Conservation (phyloP, 2,888 invertebrate genomes). For the Euspilapteryx auroguttella region DNA sequence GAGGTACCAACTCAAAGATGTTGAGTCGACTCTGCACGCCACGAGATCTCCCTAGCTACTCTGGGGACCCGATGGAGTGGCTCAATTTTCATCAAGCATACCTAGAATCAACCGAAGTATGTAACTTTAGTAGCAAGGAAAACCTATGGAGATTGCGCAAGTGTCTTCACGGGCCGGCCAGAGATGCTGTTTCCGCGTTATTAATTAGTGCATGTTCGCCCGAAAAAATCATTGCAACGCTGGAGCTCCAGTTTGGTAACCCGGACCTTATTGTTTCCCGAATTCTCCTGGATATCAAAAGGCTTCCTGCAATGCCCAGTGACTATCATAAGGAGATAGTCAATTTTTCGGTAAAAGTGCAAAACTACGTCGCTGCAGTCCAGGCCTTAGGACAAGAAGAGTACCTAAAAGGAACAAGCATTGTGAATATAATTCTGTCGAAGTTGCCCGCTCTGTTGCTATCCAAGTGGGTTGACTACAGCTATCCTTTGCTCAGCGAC, state of each 20-base stretch:
- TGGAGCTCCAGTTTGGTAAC: slow-evolving; percentile 1
- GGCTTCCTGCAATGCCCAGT: not conserved
- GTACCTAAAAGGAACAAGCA: no score
- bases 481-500: no score
- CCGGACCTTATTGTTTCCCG: not conserved
- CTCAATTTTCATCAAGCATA: no score
- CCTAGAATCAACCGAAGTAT: not conserved
- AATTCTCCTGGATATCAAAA: no score
- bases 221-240: not conserved
- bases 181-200: slow-evolving; percentile 1
- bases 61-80: no score
- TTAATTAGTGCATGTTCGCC: slow-evolving; percentile 1
- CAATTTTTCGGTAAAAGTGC: slow-evolving; percentile 1
- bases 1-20: no score
- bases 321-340: slow-evolving; percentile 4
- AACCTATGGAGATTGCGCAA: not conserved
- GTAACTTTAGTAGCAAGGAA: not conserved
- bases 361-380: slow-evolving; percentile 4
- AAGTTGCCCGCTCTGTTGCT: no score
- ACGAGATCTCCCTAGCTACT: no score
- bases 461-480: no score
- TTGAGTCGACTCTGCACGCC: no score
- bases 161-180: no score
- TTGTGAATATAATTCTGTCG: no score
- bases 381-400: slow-evolving; percentile 2